These are phyloP conservation scores for Epinephelus awoara DNA, from an alignment of 2,797 vertebrate species.

Conservation along the genomic window DNA sequence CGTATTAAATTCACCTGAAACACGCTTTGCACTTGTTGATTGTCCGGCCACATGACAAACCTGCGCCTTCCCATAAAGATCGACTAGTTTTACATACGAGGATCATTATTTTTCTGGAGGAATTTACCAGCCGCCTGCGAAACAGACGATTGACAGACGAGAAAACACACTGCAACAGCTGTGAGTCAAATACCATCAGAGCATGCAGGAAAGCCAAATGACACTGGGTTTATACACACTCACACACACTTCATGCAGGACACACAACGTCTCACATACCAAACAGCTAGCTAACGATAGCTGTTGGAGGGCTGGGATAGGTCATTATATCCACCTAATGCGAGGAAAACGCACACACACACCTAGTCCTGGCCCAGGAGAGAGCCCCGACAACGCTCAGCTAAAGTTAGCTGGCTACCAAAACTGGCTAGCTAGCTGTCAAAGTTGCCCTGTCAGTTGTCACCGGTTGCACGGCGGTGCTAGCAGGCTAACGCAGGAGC, in stretches of 20 bases:
- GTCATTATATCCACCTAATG: slow-evolving; percentile 55
- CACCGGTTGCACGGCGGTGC: slow-evolving; percentile 79
- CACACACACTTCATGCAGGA: slow-evolving; percentile 62
- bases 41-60: slow-evolving; percentile 57
- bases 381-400: slow-evolving; percentile 57
- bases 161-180: slow-evolving; percentile 84
- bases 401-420: slow-evolving; percentile 77
- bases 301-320: slow-evolving; percentile 59
- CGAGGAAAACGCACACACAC: slow-evolving; percentile 39
- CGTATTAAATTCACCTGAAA: slow-evolving; percentile 54
- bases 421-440: slow-evolving; percentile 83
- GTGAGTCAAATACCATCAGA: slow-evolving; percentile 76
- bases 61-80: slow-evolving; percentile 30
- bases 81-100: slow-evolving; percentile 20
- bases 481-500: slow-evolving; percentile 81
- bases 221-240: slow-evolving; percentile 53
- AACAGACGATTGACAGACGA: slow-evolving; percentile 77
- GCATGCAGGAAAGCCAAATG: slow-evolving; percentile 73
- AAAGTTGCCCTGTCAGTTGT: slow-evolving; percentile 86
- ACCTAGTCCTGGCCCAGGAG: slow-evolving; percentile 46
- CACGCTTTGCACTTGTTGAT: slow-evolving; percentile 83
- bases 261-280: slow-evolving; percentile 76
- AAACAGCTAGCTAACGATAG: slow-evolving; percentile 79
- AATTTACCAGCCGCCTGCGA: slow-evolving; percentile 65
- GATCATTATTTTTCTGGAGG: slow-evolving; percentile 48